phyloP scores from a whole-genome alignment of 2,888 invertebrate species.

The Asteroscopus sphinx region DNA sequence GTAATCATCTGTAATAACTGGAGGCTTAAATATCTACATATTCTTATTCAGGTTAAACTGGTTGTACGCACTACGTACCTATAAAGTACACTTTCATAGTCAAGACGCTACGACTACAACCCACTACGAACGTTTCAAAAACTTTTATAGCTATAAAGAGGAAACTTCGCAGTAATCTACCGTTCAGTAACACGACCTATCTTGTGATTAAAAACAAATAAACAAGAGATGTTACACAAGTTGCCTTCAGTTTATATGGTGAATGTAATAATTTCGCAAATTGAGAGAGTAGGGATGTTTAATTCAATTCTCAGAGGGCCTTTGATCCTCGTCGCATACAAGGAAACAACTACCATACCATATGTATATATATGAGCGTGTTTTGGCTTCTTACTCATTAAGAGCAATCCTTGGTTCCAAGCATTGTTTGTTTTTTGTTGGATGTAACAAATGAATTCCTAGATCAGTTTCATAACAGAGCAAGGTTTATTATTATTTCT shows the following conservation, averaged over 20 bases:
- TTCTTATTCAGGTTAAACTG: neutral
- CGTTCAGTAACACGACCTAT: slow-evolving; percentile 8
- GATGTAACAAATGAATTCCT: too few relatives aligned
- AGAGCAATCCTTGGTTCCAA: slow-evolving; percentile 10
- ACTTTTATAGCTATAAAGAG: slow-evolving; percentile 26
- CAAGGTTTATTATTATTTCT: too few relatives aligned
- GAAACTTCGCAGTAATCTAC: slow-evolving; percentile 12
- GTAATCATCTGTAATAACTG: too few relatives aligned
- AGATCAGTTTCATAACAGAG: too few relatives aligned
- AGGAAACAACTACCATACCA: slow-evolving; percentile 12
- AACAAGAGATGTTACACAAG: slow-evolving; percentile 9
- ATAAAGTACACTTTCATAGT: slow-evolving; percentile 28
- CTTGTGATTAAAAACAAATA: slow-evolving; percentile 46
- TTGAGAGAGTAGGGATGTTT: slow-evolving; percentile 39
- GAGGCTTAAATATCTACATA: neutral
- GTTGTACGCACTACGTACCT: neutral
- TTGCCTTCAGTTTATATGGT: slow-evolving; percentile 27
- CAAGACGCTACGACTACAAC: slow-evolving; percentile 16
- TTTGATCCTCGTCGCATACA: slow-evolving; percentile 36
- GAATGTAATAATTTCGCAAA: slow-evolving; percentile 46
- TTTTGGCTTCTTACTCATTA: slow-evolving; percentile 30
- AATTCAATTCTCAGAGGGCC: slow-evolving; percentile 46
- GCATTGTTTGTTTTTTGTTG: slow-evolving; percentile 5
- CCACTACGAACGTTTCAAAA: slow-evolving; percentile 15
- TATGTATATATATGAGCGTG: neutral